Evolutionary conservation across 1,140 invertebrate species (phyloP), one percentile per base, ranked within the genome.

Genomic region (Nasonia giraulti): DNA sequence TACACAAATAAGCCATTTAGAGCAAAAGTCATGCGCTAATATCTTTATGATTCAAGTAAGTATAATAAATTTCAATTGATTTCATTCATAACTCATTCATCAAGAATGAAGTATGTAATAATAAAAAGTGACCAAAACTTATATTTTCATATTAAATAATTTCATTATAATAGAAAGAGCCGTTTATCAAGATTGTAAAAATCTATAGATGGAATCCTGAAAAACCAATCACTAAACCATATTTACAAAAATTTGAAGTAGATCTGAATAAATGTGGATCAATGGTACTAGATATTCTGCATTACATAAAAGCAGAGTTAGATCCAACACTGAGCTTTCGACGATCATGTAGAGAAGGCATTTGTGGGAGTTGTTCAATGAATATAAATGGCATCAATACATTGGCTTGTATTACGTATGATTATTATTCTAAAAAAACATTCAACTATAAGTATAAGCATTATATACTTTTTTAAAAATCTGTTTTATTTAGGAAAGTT

Each of bases 171-270:
- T 62, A 83, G 81, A 83, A 76, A 76, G 14, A 76, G 17, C 74
- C 81, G 62, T 7, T 75, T 14, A 74, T 84, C 1, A 80, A 84
- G 66, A 79, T 14, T n/a, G 66, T 99, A 91, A 95, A 96, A 7
- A 95, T 99, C 71, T 99, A 99, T 91, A 95, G 98, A 92, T 99
- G 96, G 96, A 97, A 98, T 93, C 98, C 98, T 2, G 98, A 99
- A 87, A 96, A 97, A 90, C 95, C 95, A 23, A 94, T 94, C 1
- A 94, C 95, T 69, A 96, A 96, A 89, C 96, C 97, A 1, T 93
- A 93, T 78, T 93, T 97, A 90, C 94, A 97, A 90, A 95, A 94
- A 50, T 98, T 96, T 91, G 94, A 96, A 87, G 92, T 98, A 2
- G 96, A 98, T 91, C 91, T 97, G 7, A 96, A 95, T 71, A 93